phyloP scores from a whole-genome alignment of 2,797 vertebrate genomes.

The Sebastes matsubarae region DNA sequence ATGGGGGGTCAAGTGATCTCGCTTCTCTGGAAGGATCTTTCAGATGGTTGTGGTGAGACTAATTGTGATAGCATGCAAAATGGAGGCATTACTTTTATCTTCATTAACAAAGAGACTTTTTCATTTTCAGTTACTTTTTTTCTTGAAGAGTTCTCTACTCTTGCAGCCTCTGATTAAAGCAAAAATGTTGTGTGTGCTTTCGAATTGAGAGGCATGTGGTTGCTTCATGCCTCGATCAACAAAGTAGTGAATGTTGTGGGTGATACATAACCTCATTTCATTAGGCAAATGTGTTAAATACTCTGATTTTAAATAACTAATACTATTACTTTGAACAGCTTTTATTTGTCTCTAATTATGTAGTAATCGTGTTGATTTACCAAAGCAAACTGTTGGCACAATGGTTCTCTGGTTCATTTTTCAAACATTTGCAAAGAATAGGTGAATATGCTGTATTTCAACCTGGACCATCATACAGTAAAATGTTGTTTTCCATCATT shows the following conservation, averaged over 20 bases:
- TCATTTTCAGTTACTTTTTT: slow-evolving; percentile 63
- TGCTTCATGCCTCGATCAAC: slow-evolving; percentile 8
- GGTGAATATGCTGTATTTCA: not conserved
- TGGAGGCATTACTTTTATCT: slow-evolving; percentile 81
- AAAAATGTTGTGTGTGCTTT: slow-evolving; percentile 58
- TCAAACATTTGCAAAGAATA: not conserved
- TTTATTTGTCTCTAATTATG: not conserved
- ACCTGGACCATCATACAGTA: not conserved
- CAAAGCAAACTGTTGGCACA: not conserved
- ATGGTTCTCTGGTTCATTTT: not conserved
- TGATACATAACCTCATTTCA: slow-evolving; percentile 1
- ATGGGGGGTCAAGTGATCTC: slow-evolving; percentile 79
- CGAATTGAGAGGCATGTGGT: slow-evolving; percentile 46
- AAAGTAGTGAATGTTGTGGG: slow-evolving; percentile 12
- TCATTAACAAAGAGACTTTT: slow-evolving; percentile 81
- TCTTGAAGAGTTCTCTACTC: slow-evolving; percentile 38
- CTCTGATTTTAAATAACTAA: not conserved
- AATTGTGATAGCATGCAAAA: slow-evolving; percentile 82
- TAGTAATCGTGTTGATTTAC: not conserved
- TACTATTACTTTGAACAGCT: not conserved
- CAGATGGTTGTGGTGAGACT: slow-evolving; percentile 79
- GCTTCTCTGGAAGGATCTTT: slow-evolving; percentile 71
- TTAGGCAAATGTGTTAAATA: not conserved
- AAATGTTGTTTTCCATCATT: not conserved
- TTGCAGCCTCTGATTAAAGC: slow-evolving; percentile 60